Percentiles rank a stretch among this genome's conserved stretches.
phyloP scores from a whole-genome alignment of 1,140 invertebrate species.

The Adoxophyes honmai region DNA sequence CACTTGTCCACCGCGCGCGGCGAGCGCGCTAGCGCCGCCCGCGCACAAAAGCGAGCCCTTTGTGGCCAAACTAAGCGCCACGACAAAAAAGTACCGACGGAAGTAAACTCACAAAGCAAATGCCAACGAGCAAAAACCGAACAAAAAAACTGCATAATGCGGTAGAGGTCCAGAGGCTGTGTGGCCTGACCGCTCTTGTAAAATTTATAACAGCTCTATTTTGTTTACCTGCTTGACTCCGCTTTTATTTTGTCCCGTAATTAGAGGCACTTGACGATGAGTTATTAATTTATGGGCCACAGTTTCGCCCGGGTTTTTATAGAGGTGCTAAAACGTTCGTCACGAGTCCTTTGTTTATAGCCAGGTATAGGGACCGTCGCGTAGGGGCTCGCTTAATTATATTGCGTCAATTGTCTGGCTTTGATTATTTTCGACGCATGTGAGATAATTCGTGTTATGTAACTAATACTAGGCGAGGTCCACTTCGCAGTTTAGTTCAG shows the following conservation, averaged over 20 bases:
- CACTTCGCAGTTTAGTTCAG: no score
- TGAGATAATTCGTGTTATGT: no score
- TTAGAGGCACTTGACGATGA: conserved; percentile 72
- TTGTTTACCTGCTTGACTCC: conserved; percentile 71
- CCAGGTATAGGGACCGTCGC: neutral
- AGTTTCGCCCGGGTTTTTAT: conserved; percentile 67
- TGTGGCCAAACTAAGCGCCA: conserved; percentile 69
- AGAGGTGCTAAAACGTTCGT: conserved; percentile 67
- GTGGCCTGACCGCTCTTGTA: conserved; percentile 64
- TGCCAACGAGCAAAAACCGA: conserved; percentile 64
- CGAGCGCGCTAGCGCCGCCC: conserved; percentile 31
- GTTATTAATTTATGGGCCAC: conserved; percentile 74
- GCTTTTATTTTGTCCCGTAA: conserved; percentile 67
- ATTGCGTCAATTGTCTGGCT: neutral
- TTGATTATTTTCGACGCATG: neutral
- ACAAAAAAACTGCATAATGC: conserved; percentile 72
- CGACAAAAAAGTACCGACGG: conserved; percentile 67
- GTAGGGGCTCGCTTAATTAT: neutral
- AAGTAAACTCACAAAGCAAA: conserved; percentile 71
- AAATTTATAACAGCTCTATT: conserved; percentile 76
- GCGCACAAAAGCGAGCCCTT: conserved; percentile 45
- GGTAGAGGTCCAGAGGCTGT: conserved; percentile 47
- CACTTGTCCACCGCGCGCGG: conserved; percentile 16
- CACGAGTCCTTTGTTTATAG: conserved; percentile 29
- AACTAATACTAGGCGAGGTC: no score